phyloP scores from a whole-genome alignment of 2,797 vertebrate species.

The Lepilemur ruficaudatus region DNA sequence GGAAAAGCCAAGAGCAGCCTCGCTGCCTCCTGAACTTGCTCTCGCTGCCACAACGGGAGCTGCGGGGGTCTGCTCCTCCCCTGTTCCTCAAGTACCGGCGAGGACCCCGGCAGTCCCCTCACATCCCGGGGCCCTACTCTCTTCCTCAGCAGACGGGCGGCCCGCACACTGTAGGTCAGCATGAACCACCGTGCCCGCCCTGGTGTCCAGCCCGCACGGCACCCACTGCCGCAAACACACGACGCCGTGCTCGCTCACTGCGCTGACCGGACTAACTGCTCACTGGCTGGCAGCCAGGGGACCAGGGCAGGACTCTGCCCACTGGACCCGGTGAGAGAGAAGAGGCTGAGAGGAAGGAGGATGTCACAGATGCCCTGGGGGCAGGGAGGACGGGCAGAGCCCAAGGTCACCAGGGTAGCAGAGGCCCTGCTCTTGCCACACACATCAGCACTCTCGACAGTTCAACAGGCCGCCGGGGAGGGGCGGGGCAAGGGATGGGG shows the following conservation, averaged over 20 bases:
- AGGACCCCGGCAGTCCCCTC: neutral
- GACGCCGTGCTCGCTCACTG: neutral
- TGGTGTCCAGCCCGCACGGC: neutral
- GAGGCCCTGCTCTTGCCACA: neutral
- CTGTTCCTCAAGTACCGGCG: neutral
- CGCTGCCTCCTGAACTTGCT: neutral
- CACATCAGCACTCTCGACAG: neutral
- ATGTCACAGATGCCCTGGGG: neutral
- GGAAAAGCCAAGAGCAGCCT: neutral
- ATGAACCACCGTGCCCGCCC: neutral
- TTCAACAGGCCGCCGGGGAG: rapidly evolving
- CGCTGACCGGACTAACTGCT: neutral
- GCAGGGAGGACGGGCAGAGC: neutral
- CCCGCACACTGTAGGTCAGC: neutral
- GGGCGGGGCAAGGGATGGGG: rapidly evolving
- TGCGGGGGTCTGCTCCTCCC: neutral
- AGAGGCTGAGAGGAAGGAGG: neutral
- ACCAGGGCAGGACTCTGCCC: neutral
- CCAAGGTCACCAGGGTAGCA: neutral
- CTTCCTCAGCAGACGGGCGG: neutral
- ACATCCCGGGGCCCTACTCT: neutral
- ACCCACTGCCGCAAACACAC: neutral
- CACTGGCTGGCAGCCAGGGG: neutral
- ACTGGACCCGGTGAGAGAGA: neutral
- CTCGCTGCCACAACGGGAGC: neutral